Percentiles rank a stretch among this genome's conserved stretches.
These are phyloP conservation scores for Hypotaenidia philippensis DNA, from an alignment of 2,797 vertebrate genomes.

Conservation along the genomic window DNA sequence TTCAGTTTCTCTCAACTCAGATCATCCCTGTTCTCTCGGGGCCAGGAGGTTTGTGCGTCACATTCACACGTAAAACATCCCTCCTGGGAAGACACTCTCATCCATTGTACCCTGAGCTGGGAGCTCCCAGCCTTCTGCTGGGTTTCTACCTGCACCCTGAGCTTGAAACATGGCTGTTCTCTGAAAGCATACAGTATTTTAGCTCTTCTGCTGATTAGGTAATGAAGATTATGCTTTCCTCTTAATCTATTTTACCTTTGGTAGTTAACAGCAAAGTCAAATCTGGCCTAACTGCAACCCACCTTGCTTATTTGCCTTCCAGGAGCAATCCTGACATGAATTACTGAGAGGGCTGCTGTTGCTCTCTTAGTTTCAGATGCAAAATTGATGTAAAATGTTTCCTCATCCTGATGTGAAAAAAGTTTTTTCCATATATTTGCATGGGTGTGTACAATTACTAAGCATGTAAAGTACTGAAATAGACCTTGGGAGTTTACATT, in stretches of 20 bases:
- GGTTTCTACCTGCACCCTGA: neutral
- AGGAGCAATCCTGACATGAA: neutral
- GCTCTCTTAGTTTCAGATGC: neutral
- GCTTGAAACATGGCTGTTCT: neutral
- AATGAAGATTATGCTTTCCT: neutral
- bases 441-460: neutral
- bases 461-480: neutral
- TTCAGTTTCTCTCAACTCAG: neutral
- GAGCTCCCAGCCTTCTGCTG: neutral
- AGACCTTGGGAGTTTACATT: neutral
- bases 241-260: neutral
- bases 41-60: neutral
- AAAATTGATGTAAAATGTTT: neutral
- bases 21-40: neutral
- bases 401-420: neutral
- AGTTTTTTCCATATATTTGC: neutral
- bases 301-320: neutral
- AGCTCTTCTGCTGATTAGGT: neutral
- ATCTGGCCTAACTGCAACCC: neutral
- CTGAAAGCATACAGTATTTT: neutral
- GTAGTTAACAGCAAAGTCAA: neutral
- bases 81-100: neutral
- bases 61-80: fast-evolving
- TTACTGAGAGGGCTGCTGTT: neutral
- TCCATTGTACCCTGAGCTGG: fast-evolving